These are phyloP conservation scores for Heliothis peltigera DNA, from an alignment of 2,888 invertebrate species.

Conservation along the genomic window DNA sequence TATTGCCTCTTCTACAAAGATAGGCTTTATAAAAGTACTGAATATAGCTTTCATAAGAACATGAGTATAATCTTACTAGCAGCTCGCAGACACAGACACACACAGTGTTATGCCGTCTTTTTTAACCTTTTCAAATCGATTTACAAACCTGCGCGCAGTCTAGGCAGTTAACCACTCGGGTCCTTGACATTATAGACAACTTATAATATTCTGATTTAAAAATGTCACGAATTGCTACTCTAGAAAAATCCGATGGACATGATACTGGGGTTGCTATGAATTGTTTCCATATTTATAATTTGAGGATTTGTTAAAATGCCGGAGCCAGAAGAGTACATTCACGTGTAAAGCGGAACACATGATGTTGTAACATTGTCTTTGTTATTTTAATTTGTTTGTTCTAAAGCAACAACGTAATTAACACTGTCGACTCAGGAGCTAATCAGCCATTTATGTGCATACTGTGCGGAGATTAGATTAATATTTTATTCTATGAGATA, in stretches of 20 bases:
- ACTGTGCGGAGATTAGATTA: constrained; percentile 46
- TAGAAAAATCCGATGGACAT: constrained; percentile 15
- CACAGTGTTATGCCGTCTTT: constrained; percentile 33
- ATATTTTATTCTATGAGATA: constrained; percentile 45
- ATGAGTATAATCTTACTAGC: neutral
- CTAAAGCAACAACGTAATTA: neutral
- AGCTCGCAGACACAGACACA: constrained; percentile 12
- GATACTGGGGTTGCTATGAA: neutral
- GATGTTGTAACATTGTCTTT: neutral
- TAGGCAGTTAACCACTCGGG: constrained; percentile 46
- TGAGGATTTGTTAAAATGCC: too few species aligned
- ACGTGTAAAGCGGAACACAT: too few species aligned
- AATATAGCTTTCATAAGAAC: constrained; percentile 2
- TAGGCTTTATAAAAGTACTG: constrained; percentile 14
- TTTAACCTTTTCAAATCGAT: constrained; percentile 61
- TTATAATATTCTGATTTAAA: constrained; percentile 63
- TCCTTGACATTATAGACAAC: constrained; percentile 73
- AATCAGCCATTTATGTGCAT: constrained; percentile 42
- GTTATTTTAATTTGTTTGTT: neutral
- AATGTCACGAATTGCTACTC: constrained; percentile 53
- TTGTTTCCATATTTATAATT: neutral
- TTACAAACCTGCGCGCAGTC: constrained; percentile 45
- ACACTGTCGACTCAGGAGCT: constrained; percentile 6
- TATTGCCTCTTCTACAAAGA: constrained; percentile 25
- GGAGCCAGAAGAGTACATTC: too few species aligned